Evolutionary conservation across 2,113 vertebrate genomes (phyloP), one percentile per base, ranked within the genome.

Genomic region (Megaceryle torquata): DNA sequence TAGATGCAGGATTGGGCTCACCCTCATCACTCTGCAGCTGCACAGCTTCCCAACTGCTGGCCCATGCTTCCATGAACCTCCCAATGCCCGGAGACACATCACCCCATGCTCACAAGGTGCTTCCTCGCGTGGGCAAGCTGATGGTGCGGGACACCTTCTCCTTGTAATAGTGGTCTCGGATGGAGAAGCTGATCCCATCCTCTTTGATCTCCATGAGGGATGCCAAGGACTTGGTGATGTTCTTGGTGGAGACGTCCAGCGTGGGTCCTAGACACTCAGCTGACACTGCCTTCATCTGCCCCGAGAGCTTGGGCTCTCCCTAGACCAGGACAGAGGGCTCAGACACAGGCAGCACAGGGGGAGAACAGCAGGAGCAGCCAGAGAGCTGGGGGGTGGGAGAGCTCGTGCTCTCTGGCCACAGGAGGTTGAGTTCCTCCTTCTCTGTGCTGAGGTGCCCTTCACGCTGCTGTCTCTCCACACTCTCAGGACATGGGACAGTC

Each of bases 161-260:
- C 89, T 98, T 98, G 97, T 98, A 98, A 39, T 98, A 98, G 8
- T 98, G 88, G 72, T 99, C 99, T 35, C 98, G 96, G 39, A 98
- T 65, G 14, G 98, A 98, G 92, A 98, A 97, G 88, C 98, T 98
- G 21, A 98, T 95, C 4, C 98, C 97, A 0, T 99, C 98, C 96
- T 99, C 99, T 64, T 99, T 98, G 97, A 99, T 99, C 97, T 99
- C 99, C 1, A 99, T 99, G 11, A 99, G 98, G 12, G 99, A 99
- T 15, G 99, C 99, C 97, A 99, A 97, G 41, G 99, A 99, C 94
- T 99, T 99, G 92, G 99, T 99, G 97, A 99, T 99, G 96, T 99
- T 98, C 97, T 99, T 98, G 46, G 98, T 98, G 60, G 98, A 98
- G 61, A 97, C 94, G 16, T 99, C 99, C 97, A 99, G 91, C 0